phyloP scores from a whole-genome alignment of 37 sponge, comb jelly and placozoan species.

The Ianthella basta region DNA sequence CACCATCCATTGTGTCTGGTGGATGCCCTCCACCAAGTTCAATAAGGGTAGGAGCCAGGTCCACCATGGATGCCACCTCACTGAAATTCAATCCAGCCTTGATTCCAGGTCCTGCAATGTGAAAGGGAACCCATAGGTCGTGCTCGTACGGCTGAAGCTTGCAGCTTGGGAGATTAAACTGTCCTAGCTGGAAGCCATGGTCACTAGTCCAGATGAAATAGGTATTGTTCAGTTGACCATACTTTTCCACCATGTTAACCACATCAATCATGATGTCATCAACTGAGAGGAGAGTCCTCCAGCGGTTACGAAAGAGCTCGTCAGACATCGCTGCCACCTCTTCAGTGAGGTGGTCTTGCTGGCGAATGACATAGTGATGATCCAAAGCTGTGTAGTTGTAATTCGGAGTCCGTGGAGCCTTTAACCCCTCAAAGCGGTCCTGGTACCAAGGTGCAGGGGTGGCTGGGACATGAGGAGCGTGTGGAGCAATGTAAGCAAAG shows the following conservation, averaged over 20 bases:
- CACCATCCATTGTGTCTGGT: slow-evolving; percentile 68
- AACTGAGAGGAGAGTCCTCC: slow-evolving; percentile 80
- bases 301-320: slow-evolving; percentile 67
- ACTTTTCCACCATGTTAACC: slow-evolving; percentile 34
- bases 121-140: slow-evolving; percentile 74
- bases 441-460: slow-evolving; percentile 85
- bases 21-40: slow-evolving; percentile 58
- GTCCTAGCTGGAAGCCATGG: slow-evolving; percentile 86
- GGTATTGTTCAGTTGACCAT: slow-evolving; percentile 64
- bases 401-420: slow-evolving; percentile 80
- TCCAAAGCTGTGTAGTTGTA: slow-evolving; percentile 65
- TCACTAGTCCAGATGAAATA: slow-evolving; percentile 80
- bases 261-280: slow-evolving; percentile 72
- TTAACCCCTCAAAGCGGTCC: slow-evolving; percentile 25
- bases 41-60: slow-evolving; percentile 71
- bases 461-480: slow-evolving; percentile 85
- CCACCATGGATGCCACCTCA: slow-evolving; percentile 78
- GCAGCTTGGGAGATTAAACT: slow-evolving; percentile 71
- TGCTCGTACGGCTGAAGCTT: slow-evolving; percentile 84
- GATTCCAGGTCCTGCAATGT: slow-evolving; percentile 65
- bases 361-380: slow-evolving; percentile 75
- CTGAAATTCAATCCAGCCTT: slow-evolving; percentile 5
- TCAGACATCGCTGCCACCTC: slow-evolving; percentile 33
- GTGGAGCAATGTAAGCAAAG: slow-evolving; percentile 78
- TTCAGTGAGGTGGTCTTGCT: slow-evolving; percentile 45